Evolutionary conservation across 2,113 vertebrate genomes (phyloP).

Genomic region (Salvator merianae): DNA sequence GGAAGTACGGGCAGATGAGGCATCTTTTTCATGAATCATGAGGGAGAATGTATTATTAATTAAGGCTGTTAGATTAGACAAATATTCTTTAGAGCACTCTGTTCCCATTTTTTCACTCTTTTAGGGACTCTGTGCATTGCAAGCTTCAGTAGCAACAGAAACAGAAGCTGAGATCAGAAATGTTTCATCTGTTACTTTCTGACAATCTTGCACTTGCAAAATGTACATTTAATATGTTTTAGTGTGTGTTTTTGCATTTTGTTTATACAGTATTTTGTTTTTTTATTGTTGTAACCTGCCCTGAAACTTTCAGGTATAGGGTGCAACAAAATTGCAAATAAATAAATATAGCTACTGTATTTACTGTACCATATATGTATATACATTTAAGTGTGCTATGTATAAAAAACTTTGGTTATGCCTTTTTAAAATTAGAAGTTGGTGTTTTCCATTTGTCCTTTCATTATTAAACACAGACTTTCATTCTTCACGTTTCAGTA

Average conservation of each 20-base stretch:
- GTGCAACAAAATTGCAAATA: too few species aligned
- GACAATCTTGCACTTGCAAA: not conserved
- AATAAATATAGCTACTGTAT: not conserved
- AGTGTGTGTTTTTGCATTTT: not conserved
- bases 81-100: not conserved
- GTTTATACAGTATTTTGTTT: too few species aligned
- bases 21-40: too few species aligned
- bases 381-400: constrained; percentile 53
- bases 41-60: not conserved
- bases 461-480: constrained; percentile 46
- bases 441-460: constrained; percentile 16
- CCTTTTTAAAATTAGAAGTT: constrained; percentile 11
- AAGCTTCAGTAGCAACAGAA: too few species aligned
- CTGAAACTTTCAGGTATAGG: too few species aligned
- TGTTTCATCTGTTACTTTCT: too few species aligned
- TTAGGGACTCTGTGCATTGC: too few species aligned
- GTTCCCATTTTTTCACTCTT: not conserved
- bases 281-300: too few species aligned
- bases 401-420: constrained; percentile 11
- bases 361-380: constrained; percentile 13
- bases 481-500: constrained; percentile 31
- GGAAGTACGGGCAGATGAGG: too few species aligned
- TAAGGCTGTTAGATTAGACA: not conserved
- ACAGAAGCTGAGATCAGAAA: too few species aligned
- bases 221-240: not conserved